A percentile compares a stretch with the other conserved stretches of the same genome.
These are phyloP conservation scores for Sepiola atlantica DNA, from an alignment of 2,888 invertebrate species.

Conservation along the genomic window DNA sequence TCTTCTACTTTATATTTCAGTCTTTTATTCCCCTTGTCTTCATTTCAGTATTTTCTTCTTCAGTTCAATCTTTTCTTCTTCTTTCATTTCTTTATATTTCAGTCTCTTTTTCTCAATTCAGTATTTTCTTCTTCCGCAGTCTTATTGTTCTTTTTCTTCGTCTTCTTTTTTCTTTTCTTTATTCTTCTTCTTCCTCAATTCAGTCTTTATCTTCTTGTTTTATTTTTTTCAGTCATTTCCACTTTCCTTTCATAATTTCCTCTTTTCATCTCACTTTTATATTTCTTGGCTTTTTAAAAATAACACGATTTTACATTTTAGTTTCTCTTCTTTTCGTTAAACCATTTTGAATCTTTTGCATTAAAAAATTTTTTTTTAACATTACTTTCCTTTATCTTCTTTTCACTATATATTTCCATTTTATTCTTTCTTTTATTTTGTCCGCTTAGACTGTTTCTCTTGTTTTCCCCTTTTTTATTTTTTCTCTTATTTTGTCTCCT, in stretches of 20 bases:
- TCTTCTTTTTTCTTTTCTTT: background rate
- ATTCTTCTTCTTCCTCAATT: background rate
- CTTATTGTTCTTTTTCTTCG: no score
- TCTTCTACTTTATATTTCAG: background rate
- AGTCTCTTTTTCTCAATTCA: background rate
- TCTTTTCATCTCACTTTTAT: background rate
- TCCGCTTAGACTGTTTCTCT: no score
- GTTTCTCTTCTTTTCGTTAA: background rate
- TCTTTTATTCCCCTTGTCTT: background rate
- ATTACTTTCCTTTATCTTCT: background rate
- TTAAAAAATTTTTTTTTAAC: background rate
- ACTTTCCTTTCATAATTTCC: no score
- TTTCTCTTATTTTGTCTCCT: no score
- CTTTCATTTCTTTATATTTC: background rate
- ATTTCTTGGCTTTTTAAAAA: background rate
- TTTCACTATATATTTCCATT: background rate
- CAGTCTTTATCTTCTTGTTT: background rate
- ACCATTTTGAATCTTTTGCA: no score
- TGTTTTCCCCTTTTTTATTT: background rate
- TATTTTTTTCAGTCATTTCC: background rate
- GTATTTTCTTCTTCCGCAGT: background rate
- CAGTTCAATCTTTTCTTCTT: background rate
- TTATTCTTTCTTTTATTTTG: background rate
- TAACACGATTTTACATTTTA: background rate
- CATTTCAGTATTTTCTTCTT: no score